phyloP scores from a whole-genome alignment of 1,140 invertebrate species.

The Aphaenogaster ashmeadi region DNA sequence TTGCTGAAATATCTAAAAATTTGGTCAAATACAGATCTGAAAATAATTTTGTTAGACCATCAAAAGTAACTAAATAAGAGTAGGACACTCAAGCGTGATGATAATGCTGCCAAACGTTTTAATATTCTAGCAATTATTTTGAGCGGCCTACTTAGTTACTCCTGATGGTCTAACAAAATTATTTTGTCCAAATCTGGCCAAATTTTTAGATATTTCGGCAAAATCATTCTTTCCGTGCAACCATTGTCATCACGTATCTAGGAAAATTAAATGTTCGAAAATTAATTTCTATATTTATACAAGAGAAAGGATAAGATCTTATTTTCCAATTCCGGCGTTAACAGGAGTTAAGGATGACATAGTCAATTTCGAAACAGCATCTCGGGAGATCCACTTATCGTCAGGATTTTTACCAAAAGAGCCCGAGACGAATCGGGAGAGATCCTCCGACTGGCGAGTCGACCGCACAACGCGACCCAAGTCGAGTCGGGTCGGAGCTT shows the following conservation, averaged over 20 bases:
- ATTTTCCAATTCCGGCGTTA: neutral
- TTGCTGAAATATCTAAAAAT: too few relatives aligned
- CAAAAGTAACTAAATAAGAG: too few relatives aligned
- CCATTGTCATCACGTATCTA: neutral
- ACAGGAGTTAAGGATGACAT: neutral
- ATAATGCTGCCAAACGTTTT: too few relatives aligned
- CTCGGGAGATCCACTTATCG: neutral
- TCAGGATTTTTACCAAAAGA: neutral
- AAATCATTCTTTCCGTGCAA: neutral
- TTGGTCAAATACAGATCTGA: too few relatives aligned
- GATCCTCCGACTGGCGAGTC: neutral
- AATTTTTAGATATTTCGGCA: too few relatives aligned
- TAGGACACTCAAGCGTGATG: too few relatives aligned
- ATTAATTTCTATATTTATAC: neutral
- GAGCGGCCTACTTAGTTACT: too few relatives aligned
- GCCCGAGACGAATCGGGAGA: neutral
- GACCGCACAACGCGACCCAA: constrained; percentile 24
- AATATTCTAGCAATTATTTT: too few relatives aligned
- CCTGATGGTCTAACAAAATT: too few relatives aligned
- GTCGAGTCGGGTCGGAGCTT: constrained; percentile 5
- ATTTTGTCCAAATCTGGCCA: too few relatives aligned
- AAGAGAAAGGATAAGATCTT: neutral
- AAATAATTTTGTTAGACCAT: too few relatives aligned
- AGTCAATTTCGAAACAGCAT: neutral
- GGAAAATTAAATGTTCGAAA: neutral